Percentiles rank a stretch among this genome's conserved stretches.
phyloP scores from a whole-genome alignment of 2,797 vertebrate genomes.

The Acropternis orthonyx region DNA sequence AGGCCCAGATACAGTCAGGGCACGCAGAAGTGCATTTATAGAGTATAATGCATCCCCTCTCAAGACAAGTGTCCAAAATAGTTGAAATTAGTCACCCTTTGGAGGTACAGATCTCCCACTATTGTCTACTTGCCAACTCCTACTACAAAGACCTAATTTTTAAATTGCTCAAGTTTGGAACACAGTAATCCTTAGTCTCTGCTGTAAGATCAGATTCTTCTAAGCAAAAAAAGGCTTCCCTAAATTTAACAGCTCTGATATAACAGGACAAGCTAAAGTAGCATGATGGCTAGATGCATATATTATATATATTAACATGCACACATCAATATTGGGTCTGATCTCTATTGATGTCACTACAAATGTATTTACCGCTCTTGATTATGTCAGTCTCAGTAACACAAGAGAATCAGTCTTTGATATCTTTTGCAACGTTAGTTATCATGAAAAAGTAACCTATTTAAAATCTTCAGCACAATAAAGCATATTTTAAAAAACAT shows the following conservation, averaged over 20 bases:
- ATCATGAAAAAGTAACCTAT: background rate
- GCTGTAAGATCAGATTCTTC: background rate
- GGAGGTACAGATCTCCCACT: background rate
- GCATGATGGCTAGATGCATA: background rate
- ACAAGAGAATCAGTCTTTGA: background rate
- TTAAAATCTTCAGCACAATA: background rate
- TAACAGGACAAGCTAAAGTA: background rate
- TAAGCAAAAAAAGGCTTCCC: background rate
- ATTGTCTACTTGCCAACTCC: background rate
- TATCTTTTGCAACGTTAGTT: background rate
- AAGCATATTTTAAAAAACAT: accelerated
- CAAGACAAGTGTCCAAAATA: background rate
- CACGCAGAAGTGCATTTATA: background rate
- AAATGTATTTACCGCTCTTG: background rate
- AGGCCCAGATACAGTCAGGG: background rate
- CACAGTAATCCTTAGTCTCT: background rate
- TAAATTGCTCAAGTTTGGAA: background rate
- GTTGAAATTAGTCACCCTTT: background rate
- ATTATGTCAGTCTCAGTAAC: background rate
- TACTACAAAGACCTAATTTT: background rate
- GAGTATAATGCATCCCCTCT: background rate
- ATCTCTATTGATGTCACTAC: accelerated
- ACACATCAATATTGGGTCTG: background rate
- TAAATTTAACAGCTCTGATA: background rate
- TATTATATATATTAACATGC: background rate